Evolutionary conservation across 2,797 vertebrate species (phyloP).

Genomic region (Sylvia borin): DNA sequence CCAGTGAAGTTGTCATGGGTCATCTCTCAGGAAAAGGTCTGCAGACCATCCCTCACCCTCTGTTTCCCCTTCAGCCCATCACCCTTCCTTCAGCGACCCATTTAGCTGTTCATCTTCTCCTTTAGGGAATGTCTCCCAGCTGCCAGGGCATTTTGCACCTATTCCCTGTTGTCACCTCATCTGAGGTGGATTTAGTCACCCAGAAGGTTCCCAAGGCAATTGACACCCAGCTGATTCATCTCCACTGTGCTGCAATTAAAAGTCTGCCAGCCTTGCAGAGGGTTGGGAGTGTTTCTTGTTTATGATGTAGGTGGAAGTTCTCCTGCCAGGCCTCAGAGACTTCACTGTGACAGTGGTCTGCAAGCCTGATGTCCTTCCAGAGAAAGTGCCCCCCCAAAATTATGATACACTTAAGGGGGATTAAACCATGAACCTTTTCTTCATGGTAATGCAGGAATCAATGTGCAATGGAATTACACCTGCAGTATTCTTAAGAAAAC

Average conservation of each 20-base stretch:
- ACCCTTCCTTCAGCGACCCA: not conserved
- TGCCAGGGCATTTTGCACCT: not conserved
- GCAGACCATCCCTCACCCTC: not conserved
- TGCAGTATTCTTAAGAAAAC: not conserved
- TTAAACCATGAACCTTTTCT: not conserved
- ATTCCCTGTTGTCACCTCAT: slow-evolving; percentile 1
- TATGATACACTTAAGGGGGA: accelerated
- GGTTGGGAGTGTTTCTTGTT: not conserved
- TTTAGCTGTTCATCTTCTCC: not conserved
- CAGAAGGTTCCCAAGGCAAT: not conserved
- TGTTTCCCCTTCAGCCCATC: not conserved
- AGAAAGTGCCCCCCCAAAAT: not conserved
- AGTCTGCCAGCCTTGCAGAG: not conserved
- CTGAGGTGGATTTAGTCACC: slow-evolving; percentile 11
- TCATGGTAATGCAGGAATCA: not conserved
- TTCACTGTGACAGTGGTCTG: not conserved
- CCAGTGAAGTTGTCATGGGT: not conserved
- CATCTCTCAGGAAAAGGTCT: not conserved
- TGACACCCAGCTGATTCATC: slow-evolving; percentile 27
- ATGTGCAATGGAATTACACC: not conserved
- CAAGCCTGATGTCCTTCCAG: not conserved
- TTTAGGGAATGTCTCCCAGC: not conserved
- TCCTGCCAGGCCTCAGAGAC: not conserved
- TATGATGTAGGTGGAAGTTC: not conserved
- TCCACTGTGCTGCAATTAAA: not conserved